These are phyloP conservation scores for Hormaphis cornu DNA, from an alignment of 1,140 invertebrate species.

Conservation along the genomic window DNA sequence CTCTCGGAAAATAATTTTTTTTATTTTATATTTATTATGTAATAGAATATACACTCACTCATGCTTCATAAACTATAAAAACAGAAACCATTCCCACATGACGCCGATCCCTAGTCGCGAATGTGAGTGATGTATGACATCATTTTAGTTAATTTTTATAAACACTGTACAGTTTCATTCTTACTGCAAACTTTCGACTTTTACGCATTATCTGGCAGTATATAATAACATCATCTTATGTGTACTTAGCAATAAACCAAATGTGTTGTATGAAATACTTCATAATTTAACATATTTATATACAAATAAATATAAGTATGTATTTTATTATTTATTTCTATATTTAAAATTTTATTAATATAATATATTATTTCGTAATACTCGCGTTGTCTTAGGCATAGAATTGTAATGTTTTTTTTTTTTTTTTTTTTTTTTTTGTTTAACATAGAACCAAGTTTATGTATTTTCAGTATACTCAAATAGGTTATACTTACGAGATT, in stretches of 20 bases:
- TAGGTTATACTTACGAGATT: conserved; percentile 4
- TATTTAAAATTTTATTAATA: conserved; percentile 25
- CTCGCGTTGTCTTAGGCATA: not conserved
- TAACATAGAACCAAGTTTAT: conserved; percentile 12
- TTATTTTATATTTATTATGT: conserved; percentile 25
- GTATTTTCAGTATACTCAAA: conserved; percentile 16
- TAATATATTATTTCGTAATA: not conserved
- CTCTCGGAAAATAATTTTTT: conserved; percentile 29
- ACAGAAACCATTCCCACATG: not conserved
- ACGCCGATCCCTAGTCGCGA: not conserved
- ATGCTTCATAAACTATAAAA: conserved; percentile 1
- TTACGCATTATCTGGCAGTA: not conserved
- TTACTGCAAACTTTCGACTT: not conserved
- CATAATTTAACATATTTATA: not conserved
- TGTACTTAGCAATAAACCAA: not conserved
- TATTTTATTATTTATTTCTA: conserved; percentile 26
- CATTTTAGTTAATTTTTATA: not conserved
- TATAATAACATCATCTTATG: conserved; percentile 1
- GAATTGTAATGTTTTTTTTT: conserved; percentile 10
- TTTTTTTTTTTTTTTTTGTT: conserved; percentile 25
- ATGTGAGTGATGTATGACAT: not conserved
- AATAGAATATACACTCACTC: conserved; percentile 25
- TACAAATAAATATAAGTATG: conserved; percentile 7
- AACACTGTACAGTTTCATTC: not conserved
- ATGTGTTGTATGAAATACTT: not conserved